Base-by-base conservation (phyloP, 1,140 invertebrate species). In the Battus philenor region DNA sequence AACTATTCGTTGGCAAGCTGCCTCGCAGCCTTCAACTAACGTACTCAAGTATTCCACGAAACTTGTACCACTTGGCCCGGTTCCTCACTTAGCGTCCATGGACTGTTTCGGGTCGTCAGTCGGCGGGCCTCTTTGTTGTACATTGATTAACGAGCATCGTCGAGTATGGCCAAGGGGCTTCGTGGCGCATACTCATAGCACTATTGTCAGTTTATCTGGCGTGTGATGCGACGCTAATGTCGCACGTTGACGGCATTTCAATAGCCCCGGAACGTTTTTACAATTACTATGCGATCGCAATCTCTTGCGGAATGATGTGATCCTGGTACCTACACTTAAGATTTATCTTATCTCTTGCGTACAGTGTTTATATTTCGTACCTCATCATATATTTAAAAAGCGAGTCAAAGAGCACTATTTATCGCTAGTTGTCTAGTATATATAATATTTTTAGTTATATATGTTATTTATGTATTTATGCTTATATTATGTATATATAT, bases 11-110 rank as follows among this genome's bases (percentile, higher is more conserved):
- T 34, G 32, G 32, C 32, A 34, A 34, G 16, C 9, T 34, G 17
- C 32, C 32, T 9, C n/a, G 32, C 16, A 34, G 32, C 32, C 32
- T 34, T 34, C 32, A 34, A 34, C 16, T n/a, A 15, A 34, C 9
- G 16, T 18, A 17, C 15, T 20, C 3, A 9, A 34, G 32, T 34
- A 12, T 34, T 20, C 9, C 32, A 34, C 32, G 17, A 34, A 34
- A 34, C 32, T 20, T 10, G 31, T 32, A 34, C 10, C 17, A 33
- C 31, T 33, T 34, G 32, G 17, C 32, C 9, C 11, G 7, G 9
- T 29, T 29, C 26, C 26, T 10, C 32, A 20, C 17, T 34, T 34
- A 2, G 17, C 18, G 18, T 8, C n/a, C 31, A 15, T 4, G 15
- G 31, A 4, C 31, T 16, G 15, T 32, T 6, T 17, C 17, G 15